A percentile compares a stretch with the other conserved stretches of the same genome.
Conservation (phyloP, 2,888 invertebrate species). For the Temnothorax rugatulus region DNA sequence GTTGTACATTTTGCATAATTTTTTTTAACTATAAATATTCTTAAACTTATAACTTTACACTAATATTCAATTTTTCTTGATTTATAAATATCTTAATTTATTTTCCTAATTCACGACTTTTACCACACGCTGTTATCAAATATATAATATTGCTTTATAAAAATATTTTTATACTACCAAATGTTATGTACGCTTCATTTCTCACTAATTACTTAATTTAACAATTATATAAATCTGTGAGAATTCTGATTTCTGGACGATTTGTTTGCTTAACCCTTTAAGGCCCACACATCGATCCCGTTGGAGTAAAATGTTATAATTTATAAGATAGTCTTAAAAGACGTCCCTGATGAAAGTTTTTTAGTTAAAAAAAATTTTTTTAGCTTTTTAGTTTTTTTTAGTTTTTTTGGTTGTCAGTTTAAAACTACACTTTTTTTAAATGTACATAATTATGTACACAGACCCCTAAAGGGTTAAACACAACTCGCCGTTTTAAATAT, state of each 20-base stretch:
- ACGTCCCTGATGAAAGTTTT: too few species aligned
- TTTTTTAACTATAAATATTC: not conserved
- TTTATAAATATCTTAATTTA: not conserved
- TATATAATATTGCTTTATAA: not conserved
- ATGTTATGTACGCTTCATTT: not conserved
- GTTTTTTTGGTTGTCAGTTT: too few species aligned
- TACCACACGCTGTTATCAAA: not conserved
- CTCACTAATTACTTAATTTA: not conserved
- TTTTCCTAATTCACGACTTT: not conserved
- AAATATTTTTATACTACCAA: not conserved
- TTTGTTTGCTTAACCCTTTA: not conserved
- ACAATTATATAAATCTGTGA: not conserved
- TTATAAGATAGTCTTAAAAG: too few species aligned
- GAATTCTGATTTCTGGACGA: conserved; percentile 2
- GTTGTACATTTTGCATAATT: not conserved
- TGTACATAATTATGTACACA: too few species aligned
- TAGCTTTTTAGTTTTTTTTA: too few species aligned
- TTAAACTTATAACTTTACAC: not conserved
- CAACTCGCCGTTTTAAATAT: conserved; percentile 15
- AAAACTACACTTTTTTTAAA: too few species aligned
- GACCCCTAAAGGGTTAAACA: too few species aligned
- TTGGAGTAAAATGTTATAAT: too few species aligned
- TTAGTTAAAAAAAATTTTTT: too few species aligned
- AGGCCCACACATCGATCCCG: too few species aligned
- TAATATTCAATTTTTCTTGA: not conserved